These are phyloP conservation scores for Nymphalis c-album DNA, from an alignment of 2,888 invertebrate genomes.

Conservation along the genomic window DNA sequence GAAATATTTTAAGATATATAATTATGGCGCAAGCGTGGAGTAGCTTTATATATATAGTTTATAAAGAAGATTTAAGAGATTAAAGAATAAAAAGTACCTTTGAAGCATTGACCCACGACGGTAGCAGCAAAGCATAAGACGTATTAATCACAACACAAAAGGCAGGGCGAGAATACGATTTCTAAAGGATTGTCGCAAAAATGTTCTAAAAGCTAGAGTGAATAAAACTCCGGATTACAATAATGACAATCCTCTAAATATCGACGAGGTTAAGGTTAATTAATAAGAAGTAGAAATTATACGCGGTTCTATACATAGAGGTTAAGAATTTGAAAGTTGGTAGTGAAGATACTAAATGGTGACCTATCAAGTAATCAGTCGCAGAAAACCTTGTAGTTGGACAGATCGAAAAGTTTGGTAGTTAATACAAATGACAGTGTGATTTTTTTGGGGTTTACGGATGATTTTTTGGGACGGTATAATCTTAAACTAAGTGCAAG, in stretches of 20 bases:
- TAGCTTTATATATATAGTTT: constrained; percentile 56
- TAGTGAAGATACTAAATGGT: not conserved
- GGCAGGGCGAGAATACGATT: constrained; percentile 55
- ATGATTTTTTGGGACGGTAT: constrained; percentile 55
- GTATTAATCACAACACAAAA: constrained; percentile 75
- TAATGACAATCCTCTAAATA: constrained; percentile 56
- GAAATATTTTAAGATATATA: constrained; percentile 27
- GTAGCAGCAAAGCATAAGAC: constrained; percentile 78
- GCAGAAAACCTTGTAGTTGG: constrained; percentile 16
- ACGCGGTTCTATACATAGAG: constrained; percentile 29
- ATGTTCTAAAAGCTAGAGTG: constrained; percentile 39
- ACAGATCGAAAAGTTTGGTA: constrained; percentile 21
- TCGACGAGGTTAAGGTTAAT: constrained; percentile 53
- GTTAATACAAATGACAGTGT: constrained; percentile 23
- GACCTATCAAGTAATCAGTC: constrained; percentile 18
- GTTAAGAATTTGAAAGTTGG: constrained; percentile 17
- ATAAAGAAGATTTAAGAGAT: constrained; percentile 51
- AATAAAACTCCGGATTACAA: constrained; percentile 31
- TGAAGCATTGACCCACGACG: constrained; percentile 73
- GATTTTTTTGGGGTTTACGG: constrained; percentile 20
- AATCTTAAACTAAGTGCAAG: constrained; percentile 68
- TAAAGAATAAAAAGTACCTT: constrained; percentile 70
- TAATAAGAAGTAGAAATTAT: constrained; percentile 50
- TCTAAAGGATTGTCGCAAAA: constrained; percentile 55
- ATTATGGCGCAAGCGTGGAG: constrained; percentile 60